These are phyloP conservation scores for Hylomyscus alleni DNA, from an alignment of 2,797 vertebrate species.

Conservation along the genomic window DNA sequence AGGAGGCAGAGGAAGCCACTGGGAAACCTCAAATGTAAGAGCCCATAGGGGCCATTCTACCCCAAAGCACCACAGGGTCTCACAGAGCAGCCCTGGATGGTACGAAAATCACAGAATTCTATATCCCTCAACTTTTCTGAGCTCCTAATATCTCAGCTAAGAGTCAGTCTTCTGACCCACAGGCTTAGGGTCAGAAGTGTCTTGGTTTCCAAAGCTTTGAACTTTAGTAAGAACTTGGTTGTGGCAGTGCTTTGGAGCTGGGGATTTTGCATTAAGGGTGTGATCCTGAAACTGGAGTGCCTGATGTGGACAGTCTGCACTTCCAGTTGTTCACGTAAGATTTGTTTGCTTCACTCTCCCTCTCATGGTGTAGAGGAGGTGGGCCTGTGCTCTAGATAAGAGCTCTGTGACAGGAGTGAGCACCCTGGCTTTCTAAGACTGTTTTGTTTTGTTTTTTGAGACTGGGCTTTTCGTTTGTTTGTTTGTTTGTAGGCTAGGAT, in stretches of 20 bases:
- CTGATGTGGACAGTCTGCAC: neutral
- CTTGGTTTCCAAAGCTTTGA: neutral
- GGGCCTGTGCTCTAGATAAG: neutral
- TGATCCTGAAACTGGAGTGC: neutral
- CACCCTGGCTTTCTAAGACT: neutral
- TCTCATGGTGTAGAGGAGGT: neutral
- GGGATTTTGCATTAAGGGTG: neutral
- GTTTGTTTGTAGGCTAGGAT: neutral
- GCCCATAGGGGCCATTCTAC: no score
- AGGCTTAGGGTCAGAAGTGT: neutral
- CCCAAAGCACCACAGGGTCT: neutral
- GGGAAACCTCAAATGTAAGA: neutral
- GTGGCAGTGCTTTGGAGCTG: neutral
- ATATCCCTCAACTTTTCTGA: neutral
- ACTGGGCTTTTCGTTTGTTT: neutral
- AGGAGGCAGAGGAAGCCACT: neutral
- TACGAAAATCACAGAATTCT: neutral
- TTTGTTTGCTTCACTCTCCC: neutral
- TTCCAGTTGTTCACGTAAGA: neutral
- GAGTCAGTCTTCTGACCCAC: neutral
- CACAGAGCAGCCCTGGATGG: neutral
- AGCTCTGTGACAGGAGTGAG: neutral
- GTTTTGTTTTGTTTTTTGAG: no score
- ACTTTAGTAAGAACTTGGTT: neutral
- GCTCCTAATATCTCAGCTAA: neutral